These are phyloP conservation scores for Acanthisitta chloris DNA, from an alignment of 2,113 vertebrate genomes.

Conservation along the genomic window DNA sequence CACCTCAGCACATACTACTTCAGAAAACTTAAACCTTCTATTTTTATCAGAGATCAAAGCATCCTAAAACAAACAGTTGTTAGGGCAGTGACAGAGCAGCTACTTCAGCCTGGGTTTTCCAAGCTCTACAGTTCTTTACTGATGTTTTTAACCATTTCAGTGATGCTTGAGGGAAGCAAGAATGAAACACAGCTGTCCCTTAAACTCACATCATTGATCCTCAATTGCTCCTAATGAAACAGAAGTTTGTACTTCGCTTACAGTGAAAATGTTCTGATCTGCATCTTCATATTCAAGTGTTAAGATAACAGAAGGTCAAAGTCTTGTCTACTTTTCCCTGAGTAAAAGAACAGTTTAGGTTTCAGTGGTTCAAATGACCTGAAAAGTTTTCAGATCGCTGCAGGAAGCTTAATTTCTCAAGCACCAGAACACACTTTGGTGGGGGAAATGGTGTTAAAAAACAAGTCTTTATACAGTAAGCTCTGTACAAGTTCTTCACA, in stretches of 20 bases:
- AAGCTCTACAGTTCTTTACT: not conserved
- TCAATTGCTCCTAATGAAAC: not conserved
- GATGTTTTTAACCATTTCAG: not conserved
- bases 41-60: slow-evolving; percentile 15
- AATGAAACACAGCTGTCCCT: not conserved
- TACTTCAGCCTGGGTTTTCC: not conserved
- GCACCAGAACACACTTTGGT: not conserved
- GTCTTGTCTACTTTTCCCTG: not conserved
- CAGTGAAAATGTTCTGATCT: not conserved
- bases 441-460: not conserved
- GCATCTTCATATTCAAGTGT: not conserved
- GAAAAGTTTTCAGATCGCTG: not conserved
- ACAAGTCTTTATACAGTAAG: not conserved
- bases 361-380: not conserved
- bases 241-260: not conserved
- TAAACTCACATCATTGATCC: not conserved
- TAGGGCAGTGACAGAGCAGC: not conserved
- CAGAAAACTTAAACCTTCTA: not conserved
- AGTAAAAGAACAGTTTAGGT: not conserved
- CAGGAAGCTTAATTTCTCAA: not conserved
- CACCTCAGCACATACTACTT: not conserved
- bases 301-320: not conserved
- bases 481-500: not conserved
- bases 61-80: not conserved
- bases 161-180: not conserved